These are phyloP conservation scores for Argyra leucocephala DNA, from an alignment of 2,888 invertebrate species.

Conservation along the genomic window DNA sequence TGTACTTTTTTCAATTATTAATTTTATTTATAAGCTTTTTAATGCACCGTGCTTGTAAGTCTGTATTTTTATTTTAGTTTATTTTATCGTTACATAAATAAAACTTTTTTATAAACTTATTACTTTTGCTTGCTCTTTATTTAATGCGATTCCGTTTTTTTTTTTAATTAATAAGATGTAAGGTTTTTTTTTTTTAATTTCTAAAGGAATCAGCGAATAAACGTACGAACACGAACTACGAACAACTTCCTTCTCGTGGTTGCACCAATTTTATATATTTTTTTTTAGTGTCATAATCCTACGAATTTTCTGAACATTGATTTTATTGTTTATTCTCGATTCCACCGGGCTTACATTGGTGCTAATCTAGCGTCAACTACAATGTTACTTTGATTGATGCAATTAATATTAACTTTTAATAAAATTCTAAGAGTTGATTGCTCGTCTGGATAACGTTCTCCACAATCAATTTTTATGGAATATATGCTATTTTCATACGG, in stretches of 20 bases:
- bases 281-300: conserved; percentile 96
- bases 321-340: conserved; percentile 92
- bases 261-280: conserved; percentile 96
- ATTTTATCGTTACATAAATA: neutral
- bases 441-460: conserved; percentile 91
- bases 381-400: conserved; percentile 91
- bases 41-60: conserved; percentile 13
- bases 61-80: conserved; percentile 13
- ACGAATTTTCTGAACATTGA: conserved; percentile 88
- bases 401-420: conserved; percentile 97
- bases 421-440: conserved; percentile 91
- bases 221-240: conserved; percentile 55
- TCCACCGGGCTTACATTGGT: conserved; percentile 89
- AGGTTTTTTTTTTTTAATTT: neutral
- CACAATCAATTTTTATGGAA: conserved; percentile 94
- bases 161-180: neutral
- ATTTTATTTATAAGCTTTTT: conserved; percentile 14
- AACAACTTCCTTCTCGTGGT: conserved; percentile 95
- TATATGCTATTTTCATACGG: conserved; percentile 99
- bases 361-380: conserved; percentile 91
- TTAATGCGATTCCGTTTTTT: neutral
- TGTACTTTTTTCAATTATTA: neutral
- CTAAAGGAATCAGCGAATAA: conserved; percentile 11
- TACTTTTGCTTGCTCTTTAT: neutral
- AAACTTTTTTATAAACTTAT: conserved; percentile 11